Conservation (phyloP, 1,140 invertebrate species). For the Meloidogyne exigua region DNA sequence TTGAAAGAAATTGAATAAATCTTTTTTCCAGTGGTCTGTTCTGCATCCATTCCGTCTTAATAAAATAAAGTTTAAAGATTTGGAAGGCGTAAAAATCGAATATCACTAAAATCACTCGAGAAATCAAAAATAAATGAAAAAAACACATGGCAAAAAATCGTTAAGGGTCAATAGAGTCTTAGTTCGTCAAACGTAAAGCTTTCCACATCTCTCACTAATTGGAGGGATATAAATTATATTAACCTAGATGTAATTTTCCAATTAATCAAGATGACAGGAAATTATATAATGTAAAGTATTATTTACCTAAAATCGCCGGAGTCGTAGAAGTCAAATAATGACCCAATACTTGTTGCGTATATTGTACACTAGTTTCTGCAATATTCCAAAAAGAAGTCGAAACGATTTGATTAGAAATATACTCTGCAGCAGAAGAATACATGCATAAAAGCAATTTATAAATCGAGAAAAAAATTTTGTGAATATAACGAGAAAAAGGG, state of each 20-base stretch:
- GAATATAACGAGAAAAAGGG: no score
- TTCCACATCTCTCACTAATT: no score
- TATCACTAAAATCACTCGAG: neutral
- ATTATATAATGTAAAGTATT: no score
- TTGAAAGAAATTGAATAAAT: constrained; percentile 48
- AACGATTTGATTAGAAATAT: constrained; percentile 9
- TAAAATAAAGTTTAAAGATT: neutral
- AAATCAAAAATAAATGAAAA: neutral
- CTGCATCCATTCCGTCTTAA: constrained; percentile 13
- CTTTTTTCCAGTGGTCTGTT: constrained; percentile 13
- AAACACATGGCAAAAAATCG: neutral
- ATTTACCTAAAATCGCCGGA: neutral
- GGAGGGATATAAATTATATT: no score
- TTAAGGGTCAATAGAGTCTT: neutral
- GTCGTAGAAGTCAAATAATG: constrained; percentile 4
- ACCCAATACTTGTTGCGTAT: constrained; percentile 5
- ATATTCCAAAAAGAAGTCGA: constrained; percentile 16
- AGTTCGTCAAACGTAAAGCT: neutral
- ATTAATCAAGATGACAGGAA: no score
- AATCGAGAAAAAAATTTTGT: neutral
- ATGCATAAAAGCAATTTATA: constrained; percentile 1
- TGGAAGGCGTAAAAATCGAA: neutral
- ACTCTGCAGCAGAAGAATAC: constrained; percentile 16
- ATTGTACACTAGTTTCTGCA: constrained; percentile 12
- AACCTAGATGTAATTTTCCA: no score